These are phyloP conservation scores for Hydrotaea cyrtoneurina DNA, from an alignment of 2,888 invertebrate species.

Conservation along the genomic window DNA sequence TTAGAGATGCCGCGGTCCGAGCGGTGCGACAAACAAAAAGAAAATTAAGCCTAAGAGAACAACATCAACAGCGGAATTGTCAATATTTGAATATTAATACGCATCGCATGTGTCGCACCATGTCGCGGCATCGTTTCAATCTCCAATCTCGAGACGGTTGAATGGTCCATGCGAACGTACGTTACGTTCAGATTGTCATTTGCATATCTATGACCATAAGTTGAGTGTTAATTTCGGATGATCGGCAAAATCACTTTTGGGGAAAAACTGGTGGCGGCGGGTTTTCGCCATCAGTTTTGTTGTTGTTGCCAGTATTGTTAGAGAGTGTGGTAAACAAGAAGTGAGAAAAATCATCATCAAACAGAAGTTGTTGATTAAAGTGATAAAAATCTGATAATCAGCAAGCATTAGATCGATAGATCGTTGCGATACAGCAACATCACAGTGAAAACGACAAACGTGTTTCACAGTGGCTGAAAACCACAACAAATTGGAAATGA, in stretches of 20 bases:
- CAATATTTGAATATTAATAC: not conserved
- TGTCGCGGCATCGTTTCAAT: not conserved
- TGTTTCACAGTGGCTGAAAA: not conserved
- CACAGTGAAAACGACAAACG: too few species aligned
- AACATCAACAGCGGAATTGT: conserved; percentile 13
- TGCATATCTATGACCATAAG: conserved; percentile 32
- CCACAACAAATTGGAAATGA: not conserved
- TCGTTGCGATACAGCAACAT: not conserved
- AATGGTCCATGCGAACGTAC: not conserved
- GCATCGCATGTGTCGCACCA: not conserved
- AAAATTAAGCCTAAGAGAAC: not conserved
- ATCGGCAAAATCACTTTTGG: conserved; percentile 32
- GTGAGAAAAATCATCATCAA: conserved; percentile 40
- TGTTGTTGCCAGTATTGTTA: not conserved
- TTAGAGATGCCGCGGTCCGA: conserved; percentile 12
- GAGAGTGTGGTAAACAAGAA: conserved; percentile 23
- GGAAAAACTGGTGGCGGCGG: not conserved
- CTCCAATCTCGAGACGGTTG: not conserved
- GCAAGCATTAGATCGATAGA: conserved; percentile 31
- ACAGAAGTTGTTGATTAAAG: conserved; percentile 42
- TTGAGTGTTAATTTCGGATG: conserved; percentile 32
- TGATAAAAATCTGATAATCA: conserved; percentile 48
- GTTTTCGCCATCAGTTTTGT: conserved; percentile 2
- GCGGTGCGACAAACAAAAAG: conserved; percentile 4
- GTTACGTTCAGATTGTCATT: not conserved